These are phyloP conservation scores for Patella ulyssiponensis DNA, from an alignment of 2,888 invertebrate genomes.

Conservation along the genomic window DNA sequence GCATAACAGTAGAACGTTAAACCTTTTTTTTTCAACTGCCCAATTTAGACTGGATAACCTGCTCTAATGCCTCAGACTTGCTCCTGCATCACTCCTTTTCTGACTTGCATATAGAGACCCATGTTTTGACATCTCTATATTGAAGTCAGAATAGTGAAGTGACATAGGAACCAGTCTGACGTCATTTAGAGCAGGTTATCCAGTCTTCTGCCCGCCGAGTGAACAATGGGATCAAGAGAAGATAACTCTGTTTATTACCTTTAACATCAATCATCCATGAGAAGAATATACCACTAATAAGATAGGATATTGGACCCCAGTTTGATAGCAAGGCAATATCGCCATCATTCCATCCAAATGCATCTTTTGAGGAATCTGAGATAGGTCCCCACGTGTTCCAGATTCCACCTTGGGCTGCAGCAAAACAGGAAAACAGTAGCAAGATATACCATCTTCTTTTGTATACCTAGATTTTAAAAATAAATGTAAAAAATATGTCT, in stretches of 20 bases:
- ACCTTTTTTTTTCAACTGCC: no score
- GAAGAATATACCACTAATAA: conserved; percentile 32
- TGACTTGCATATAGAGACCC: no score
- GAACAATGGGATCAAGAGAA: background rate
- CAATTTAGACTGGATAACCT: no score
- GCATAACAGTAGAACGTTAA: no score
- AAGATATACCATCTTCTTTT: conserved; percentile 43
- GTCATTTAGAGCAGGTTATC: no score
- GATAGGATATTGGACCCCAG: conserved; percentile 38
- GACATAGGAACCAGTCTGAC: no score
- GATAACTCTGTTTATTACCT: conserved; percentile 27
- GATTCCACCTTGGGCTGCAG: conserved; percentile 31
- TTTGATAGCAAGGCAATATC: conserved; percentile 42
- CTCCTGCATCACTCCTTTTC: no score
- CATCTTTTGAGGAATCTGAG: conserved; percentile 37
- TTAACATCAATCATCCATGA: conserved; percentile 44
- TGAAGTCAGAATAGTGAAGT: no score
- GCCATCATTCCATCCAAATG: conserved; percentile 39
- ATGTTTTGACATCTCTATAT: no score
- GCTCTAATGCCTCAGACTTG: no score
- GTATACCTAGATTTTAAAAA: conserved; percentile 27
- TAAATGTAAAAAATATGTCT: no score
- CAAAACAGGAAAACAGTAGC: conserved; percentile 34
- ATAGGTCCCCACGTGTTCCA: conserved; percentile 49
- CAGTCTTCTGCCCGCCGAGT: background rate